A percentile compares a stretch with the other conserved stretches of the same genome.
phyloP scores from a whole-genome alignment of 2,797 vertebrate species.

The Hapalemur alaotrensis region DNA sequence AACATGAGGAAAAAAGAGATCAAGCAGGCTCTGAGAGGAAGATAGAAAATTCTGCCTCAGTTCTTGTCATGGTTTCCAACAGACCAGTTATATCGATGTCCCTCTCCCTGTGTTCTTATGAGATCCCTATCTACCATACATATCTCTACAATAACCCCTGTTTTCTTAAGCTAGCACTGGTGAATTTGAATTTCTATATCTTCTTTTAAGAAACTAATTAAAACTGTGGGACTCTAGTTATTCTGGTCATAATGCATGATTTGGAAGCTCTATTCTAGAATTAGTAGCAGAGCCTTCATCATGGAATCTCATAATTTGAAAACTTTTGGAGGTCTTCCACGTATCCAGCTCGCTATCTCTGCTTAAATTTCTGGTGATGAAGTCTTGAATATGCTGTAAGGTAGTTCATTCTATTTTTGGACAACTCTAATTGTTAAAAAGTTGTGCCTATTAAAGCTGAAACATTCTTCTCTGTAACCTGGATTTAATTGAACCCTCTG shows the following conservation, averaged over 20 bases:
- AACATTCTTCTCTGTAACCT: background rate
- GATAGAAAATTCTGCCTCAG: background rate
- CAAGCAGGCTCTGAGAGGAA: background rate
- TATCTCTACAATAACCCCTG: background rate
- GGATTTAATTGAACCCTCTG: background rate
- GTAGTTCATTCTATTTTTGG: background rate
- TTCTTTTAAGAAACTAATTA: slow-evolving; percentile 1
- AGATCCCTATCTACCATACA: background rate
- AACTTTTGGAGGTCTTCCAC: background rate
- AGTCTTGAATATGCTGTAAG: background rate
- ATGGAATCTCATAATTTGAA: background rate
- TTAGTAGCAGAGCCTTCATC: background rate
- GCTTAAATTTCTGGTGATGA: slow-evolving; percentile 6
- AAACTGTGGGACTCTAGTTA: background rate
- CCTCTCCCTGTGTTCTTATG: background rate
- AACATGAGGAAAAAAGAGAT: background rate
- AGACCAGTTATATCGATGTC: background rate
- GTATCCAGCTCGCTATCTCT: background rate
- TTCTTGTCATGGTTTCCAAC: background rate
- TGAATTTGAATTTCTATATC: background rate
- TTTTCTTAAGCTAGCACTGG: background rate
- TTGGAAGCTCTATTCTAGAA: background rate
- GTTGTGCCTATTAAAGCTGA: background rate
- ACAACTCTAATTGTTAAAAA: background rate
- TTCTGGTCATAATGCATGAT: slow-evolving; percentile 1